A percentile compares a stretch with the other conserved stretches of the same genome.
Evolutionary conservation across 2,797 vertebrate species (phyloP).

Genomic region (Bradypus variegatus): DNA sequence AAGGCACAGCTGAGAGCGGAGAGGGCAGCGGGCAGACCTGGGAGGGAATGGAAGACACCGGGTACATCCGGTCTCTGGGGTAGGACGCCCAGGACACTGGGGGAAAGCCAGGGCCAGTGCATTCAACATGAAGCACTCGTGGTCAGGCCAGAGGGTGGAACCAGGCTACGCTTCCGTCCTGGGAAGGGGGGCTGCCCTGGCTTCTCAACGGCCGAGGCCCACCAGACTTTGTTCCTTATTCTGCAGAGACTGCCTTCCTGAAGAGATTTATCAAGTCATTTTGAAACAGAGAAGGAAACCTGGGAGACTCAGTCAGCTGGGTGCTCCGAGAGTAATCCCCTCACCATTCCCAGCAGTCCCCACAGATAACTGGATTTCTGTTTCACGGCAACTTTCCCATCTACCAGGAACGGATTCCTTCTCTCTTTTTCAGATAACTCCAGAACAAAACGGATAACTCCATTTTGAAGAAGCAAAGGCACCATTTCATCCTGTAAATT

Average conservation of each 20-base stretch:
- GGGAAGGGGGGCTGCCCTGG: neutral
- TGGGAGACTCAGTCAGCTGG: neutral
- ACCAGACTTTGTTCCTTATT: slow-evolving; percentile 40
- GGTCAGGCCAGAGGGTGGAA: neutral
- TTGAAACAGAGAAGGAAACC: slow-evolving; percentile 47
- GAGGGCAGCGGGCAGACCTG: fast-evolving
- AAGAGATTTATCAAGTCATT: slow-evolving; percentile 40
- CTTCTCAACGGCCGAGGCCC: neutral
- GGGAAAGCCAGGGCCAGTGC: neutral
- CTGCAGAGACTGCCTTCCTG: neutral
- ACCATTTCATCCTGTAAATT: neutral
- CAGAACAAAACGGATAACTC: neutral
- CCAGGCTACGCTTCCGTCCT: neutral
- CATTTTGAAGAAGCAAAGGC: neutral
- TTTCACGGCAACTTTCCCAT: neutral
- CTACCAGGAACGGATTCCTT: neutral
- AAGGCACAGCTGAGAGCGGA: too few relatives aligned
- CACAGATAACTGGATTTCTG: fast-evolving
- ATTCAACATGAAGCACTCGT: fast-evolving
- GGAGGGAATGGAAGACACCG: neutral
- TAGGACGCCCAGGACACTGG: fast-evolving
- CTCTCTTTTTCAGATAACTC: neutral
- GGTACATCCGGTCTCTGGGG: fast-evolving
- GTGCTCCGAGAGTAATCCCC: neutral
- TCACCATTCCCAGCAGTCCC: fast-evolving